Percentiles rank a stretch among this genome's conserved stretches.
Evolutionary conservation across 2,797 vertebrate species (phyloP).

Genomic region (Antrozous pallidus): DNA sequence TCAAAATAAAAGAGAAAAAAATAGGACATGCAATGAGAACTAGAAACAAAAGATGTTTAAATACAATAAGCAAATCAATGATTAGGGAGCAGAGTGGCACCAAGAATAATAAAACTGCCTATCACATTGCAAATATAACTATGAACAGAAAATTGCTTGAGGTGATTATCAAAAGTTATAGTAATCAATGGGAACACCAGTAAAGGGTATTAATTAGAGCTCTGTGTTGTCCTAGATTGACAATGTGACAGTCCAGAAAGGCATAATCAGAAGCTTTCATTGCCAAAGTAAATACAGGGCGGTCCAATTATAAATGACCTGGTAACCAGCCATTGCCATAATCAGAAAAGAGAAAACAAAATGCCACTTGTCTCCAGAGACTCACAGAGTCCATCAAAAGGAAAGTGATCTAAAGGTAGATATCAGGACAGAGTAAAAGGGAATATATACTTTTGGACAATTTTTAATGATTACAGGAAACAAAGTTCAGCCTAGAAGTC

Average conservation of each 20-base stretch:
- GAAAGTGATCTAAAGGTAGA: background rate
- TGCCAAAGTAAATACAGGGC: background rate
- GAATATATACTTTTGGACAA: background rate
- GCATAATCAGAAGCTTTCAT: background rate
- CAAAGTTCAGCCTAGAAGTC: background rate
- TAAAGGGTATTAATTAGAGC: slow-evolving; percentile 55
- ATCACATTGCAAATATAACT: background rate
- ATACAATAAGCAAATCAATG: slow-evolving; percentile 48
- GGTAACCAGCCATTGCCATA: background rate
- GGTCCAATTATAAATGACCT: background rate
- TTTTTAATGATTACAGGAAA: background rate
- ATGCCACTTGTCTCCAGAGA: background rate
- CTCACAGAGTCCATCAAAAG: background rate
- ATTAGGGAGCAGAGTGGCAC: background rate
- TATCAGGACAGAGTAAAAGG: background rate
- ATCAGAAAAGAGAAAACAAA: background rate
- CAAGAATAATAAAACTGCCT: background rate
- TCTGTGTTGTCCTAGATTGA: background rate
- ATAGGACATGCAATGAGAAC: background rate
- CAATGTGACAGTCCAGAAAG: slow-evolving; percentile 39
- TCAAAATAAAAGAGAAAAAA: slow-evolving; percentile 40
- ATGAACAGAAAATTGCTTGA: slow-evolving; percentile 16
- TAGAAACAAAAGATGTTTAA: slow-evolving; percentile 48
- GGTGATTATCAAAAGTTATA: slow-evolving; percentile 53
- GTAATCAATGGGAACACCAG: slow-evolving; percentile 45